Base-by-base conservation (phyloP, 2,113 vertebrate genomes). In the Grammomys dolichurus region DNA sequence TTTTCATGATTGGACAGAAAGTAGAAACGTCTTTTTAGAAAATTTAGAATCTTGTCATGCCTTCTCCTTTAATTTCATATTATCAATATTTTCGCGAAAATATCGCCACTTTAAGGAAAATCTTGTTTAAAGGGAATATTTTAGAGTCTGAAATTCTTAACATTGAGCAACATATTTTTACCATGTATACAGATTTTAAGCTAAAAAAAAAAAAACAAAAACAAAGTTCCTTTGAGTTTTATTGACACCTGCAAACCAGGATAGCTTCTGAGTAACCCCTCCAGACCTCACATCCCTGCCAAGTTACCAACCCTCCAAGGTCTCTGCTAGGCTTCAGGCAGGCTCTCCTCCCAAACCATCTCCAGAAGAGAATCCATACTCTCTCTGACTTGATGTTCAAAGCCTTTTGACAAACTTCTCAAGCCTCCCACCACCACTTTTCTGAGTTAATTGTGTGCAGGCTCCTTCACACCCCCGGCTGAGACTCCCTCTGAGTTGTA, bases 351-450 rank as follows among this genome's bases (percentile, higher is more conserved):
- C 67, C 85, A 95, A 76, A 84, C 48, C 86, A 28, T 81, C 88
- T 89, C 54, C 63, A 96, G 90, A 97, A 89, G 58, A 95, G 87
- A 94, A 85, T 82, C 51, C 54, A 90, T 19, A 75, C 51, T 89
- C 81, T 56, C 51, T 89, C 77, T 56, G 60, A 7, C 63, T 94
- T 89, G 48, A 67, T 94, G 56, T 78, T 91, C 60, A 91, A 94
- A 97, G 67, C 54, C 48, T 20, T 78, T 69, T 63, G 19, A 58
- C 54, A 48, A 24, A 93, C n/a, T 89, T 82, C 63, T 65, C 78
- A 76, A 93, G 69, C 40, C 11, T 63, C 93, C 54, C 67, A 65
- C 56, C 86, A n/a, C 10, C 46, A 69, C 14, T 69, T 82, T 93
- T 82, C 67, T 28, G 65, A 93, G 43, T 86, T 89, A 93, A 80